phyloP scores from a whole-genome alignment of 2,888 invertebrate species.

The Hipparchia semele region DNA sequence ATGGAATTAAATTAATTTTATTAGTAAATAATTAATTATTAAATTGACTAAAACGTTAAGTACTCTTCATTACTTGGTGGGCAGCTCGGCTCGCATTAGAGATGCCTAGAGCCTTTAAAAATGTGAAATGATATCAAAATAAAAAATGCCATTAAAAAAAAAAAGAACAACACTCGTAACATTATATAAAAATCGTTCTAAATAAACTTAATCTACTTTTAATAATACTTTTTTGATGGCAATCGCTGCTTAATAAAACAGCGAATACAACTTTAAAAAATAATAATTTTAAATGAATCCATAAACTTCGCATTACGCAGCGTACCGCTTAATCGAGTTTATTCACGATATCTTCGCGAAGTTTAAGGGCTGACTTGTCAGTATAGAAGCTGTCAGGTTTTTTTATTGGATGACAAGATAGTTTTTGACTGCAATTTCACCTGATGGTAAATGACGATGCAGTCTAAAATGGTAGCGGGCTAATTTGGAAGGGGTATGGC shows the following conservation, averaged over 20 bases:
- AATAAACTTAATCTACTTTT: conserved; percentile 17
- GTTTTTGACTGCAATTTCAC: too few relatives aligned
- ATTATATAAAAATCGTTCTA: conserved; percentile 1
- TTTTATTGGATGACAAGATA: too few relatives aligned
- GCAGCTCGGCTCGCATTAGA: not conserved
- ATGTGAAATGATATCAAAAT: not conserved
- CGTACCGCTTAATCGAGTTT: too few relatives aligned
- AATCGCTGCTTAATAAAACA: conserved; percentile 28
- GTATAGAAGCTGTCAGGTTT: too few relatives aligned
- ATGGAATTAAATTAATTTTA: not conserved
- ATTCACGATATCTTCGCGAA: too few relatives aligned
- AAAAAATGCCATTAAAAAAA: not conserved
- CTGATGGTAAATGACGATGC: too few relatives aligned
- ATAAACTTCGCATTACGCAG: not conserved
- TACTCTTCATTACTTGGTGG: conserved; percentile 15
- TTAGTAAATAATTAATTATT: not conserved
- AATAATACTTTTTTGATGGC: conserved; percentile 35
- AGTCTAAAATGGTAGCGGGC: too few relatives aligned
- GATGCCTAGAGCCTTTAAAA: not conserved
- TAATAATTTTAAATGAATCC: not conserved
- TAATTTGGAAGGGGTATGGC: too few relatives aligned
- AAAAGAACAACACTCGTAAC: not conserved
- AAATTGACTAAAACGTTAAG: conserved; percentile 12
- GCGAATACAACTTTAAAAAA: not conserved
- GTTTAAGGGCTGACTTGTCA: too few relatives aligned